Evolutionary conservation across 2,888 invertebrate species (phyloP).

Genomic region (Tiliacea citrago): DNA sequence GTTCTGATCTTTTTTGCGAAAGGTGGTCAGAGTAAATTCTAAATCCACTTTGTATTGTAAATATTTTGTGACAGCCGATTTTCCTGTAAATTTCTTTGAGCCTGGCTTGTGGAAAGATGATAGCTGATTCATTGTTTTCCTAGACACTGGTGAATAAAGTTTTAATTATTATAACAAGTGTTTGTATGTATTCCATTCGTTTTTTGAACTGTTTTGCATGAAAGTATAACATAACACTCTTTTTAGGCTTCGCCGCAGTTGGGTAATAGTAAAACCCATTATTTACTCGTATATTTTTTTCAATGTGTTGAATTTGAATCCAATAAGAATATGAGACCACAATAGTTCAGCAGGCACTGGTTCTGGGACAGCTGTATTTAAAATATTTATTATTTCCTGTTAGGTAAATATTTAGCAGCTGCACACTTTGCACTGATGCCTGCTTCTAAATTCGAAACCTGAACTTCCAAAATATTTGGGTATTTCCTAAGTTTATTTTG

Average conservation of each 20-base stretch:
- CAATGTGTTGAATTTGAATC: neutral
- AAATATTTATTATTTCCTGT: neutral
- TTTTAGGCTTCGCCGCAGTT: neutral
- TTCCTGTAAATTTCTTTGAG: conserved; percentile 28
- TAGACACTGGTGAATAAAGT: conserved; percentile 64
- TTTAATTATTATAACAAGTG: conserved; percentile 27
- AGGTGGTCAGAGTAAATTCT: conserved; percentile 17
- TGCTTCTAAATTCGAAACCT: neutral
- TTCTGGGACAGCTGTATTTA: neutral
- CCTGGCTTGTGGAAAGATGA: conserved; percentile 52
- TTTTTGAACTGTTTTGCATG: neutral
- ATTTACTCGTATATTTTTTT: neutral
- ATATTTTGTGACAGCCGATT: conserved; percentile 27
- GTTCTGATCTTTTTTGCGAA: conserved; percentile 10
- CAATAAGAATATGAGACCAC: neutral
- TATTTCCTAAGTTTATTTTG: neutral
- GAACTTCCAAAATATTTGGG: neutral
- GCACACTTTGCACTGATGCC: neutral
- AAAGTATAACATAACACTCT: neutral
- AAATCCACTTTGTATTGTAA: conserved; percentile 23
- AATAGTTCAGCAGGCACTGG: neutral
- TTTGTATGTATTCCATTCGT: neutral
- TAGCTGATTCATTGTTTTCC: conserved; percentile 52
- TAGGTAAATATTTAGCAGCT: neutral
- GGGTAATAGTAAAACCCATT: neutral